phyloP scores from a whole-genome alignment of 2,888 invertebrate genomes.

The Drosophila mettleri region DNA sequence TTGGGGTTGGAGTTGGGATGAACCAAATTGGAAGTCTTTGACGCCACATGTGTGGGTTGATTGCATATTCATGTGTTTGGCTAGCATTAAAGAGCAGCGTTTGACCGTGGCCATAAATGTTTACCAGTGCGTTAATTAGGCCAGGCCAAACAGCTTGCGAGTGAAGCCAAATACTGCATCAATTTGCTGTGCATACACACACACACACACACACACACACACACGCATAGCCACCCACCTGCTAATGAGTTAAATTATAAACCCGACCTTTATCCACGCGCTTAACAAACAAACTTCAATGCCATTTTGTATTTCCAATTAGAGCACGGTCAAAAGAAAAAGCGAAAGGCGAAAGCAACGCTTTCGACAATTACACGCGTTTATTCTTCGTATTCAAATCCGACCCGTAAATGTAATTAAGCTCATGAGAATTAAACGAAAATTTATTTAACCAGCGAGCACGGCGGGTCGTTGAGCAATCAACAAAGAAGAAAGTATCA shows the following conservation, averaged over 20 bases:
- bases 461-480: conserved; percentile 38
- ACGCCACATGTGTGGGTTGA: conserved; percentile 9
- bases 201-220: neutral
- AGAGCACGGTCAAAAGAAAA: conserved; percentile 15
- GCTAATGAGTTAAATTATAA: conserved; percentile 18
- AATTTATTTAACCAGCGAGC: conserved; percentile 60
- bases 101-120: conserved; percentile 54
- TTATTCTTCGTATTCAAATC: conserved; percentile 66
- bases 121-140: conserved; percentile 70
- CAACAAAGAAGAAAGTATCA: conserved; percentile 11
- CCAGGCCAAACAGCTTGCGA: conserved; percentile 34
- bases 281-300: conserved; percentile 43
- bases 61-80: conserved; percentile 25
- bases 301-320: conserved; percentile 63
- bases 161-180: conserved; percentile 42
- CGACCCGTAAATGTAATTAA: conserved; percentile 75
- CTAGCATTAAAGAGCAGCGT: conserved; percentile 60
- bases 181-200: conserved; percentile 62
- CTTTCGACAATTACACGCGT: conserved; percentile 61
- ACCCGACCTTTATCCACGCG: conserved; percentile 14
- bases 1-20: conserved; percentile 11
- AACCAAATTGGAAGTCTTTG: conserved; percentile 42
- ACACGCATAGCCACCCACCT: neutral
- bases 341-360: neutral
- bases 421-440: conserved; percentile 75